Conservation (phyloP, 2,797 vertebrate species). For the Molossus alvarezi region DNA sequence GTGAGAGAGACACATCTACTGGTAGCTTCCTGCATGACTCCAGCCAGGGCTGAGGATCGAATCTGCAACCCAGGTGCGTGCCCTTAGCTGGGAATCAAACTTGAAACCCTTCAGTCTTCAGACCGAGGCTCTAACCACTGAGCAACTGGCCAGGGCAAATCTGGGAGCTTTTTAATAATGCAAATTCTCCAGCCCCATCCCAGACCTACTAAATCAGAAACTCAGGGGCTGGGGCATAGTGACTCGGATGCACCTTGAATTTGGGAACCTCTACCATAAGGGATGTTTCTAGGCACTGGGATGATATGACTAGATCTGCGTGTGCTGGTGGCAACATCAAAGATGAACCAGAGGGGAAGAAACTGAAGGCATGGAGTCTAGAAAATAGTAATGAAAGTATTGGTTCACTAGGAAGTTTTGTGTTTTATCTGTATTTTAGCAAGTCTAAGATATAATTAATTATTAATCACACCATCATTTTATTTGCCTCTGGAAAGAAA, state of each 20-base stretch:
- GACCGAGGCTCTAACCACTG: too few relatives aligned
- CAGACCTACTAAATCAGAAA: background rate
- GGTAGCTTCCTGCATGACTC: too few relatives aligned
- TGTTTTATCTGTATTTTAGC: background rate
- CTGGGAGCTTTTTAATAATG: background rate
- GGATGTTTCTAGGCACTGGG: background rate
- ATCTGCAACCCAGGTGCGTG: too few relatives aligned
- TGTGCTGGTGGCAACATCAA: background rate
- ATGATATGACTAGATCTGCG: background rate
- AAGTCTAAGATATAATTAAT: background rate
- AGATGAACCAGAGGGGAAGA: background rate
- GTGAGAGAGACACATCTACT: too few relatives aligned
- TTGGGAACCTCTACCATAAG: background rate
- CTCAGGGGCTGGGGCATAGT: background rate
- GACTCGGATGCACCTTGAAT: background rate
- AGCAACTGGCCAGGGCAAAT: too few relatives aligned
- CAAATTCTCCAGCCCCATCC: background rate
- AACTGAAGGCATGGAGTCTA: background rate
- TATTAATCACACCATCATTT: background rate
- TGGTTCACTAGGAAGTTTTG: background rate
- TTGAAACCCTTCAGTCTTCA: too few relatives aligned
- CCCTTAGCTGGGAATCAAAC: too few relatives aligned
- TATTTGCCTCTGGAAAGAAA: conserved; percentile 29
- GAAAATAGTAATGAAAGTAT: background rate
- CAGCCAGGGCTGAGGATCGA: too few relatives aligned